Evolutionary conservation across 1,140 invertebrate genomes (phyloP).

Genomic region (Andricus grossulariae): DNA sequence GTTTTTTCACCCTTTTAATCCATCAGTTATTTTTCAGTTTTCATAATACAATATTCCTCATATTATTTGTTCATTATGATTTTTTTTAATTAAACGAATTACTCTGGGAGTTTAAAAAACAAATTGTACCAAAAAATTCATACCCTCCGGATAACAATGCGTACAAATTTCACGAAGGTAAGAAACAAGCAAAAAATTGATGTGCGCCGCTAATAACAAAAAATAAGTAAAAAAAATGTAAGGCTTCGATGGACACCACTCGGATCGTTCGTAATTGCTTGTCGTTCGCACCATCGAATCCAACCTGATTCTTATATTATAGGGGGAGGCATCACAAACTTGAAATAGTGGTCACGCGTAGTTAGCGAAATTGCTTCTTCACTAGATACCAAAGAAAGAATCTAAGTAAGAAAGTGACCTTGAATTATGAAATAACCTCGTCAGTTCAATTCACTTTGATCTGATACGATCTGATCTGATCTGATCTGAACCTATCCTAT

Average conservation of each 20-base stretch:
- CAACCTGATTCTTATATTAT: background rate
- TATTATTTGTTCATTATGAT: too few relatives aligned
- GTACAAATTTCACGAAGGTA: background rate
- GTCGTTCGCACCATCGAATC: background rate
- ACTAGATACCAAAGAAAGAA: background rate
- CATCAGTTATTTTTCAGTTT: too few relatives aligned
- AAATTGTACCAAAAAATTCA: too few relatives aligned
- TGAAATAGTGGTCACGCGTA: conserved; percentile 30
- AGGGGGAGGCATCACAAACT: background rate
- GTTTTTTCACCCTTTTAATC: too few relatives aligned
- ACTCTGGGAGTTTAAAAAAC: too few relatives aligned
- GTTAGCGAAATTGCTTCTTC: background rate
- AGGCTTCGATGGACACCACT: background rate
- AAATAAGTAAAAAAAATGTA: background rate
- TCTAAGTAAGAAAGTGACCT: conserved; percentile 26
- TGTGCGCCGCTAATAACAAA: background rate
- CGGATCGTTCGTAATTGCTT: conserved; percentile 1
- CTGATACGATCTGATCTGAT: conserved; percentile 8
- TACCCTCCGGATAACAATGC: too few relatives aligned
- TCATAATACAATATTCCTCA: too few relatives aligned
- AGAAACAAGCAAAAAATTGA: background rate
- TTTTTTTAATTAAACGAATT: too few relatives aligned
- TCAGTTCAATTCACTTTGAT: conserved; percentile 1
- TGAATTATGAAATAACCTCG: conserved; percentile 35
- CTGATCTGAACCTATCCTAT: background rate